A percentile compares a stretch with the other conserved stretches of the same genome.
Evolutionary conservation across 2,797 vertebrate genomes (phyloP).

Genomic region (Gadopsis bispinosus): DNA sequence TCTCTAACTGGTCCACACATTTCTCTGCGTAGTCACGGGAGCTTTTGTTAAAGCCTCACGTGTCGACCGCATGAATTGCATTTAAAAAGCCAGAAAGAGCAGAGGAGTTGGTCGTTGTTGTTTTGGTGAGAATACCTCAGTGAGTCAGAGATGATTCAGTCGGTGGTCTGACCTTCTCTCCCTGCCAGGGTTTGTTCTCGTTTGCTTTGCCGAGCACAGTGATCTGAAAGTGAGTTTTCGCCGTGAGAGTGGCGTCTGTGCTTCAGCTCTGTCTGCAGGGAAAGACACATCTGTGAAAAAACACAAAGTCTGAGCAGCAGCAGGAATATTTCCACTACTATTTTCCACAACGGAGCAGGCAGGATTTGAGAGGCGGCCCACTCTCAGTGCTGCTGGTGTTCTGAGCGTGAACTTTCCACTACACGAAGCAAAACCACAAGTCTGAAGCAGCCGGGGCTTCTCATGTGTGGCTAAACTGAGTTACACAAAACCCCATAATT

Average conservation of each 20-base stretch:
- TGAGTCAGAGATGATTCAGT: constrained; percentile 54
- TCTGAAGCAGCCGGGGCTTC: constrained; percentile 9
- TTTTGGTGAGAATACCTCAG: constrained; percentile 11
- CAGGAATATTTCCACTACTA: constrained; percentile 67
- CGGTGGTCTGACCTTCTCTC: constrained; percentile 32
- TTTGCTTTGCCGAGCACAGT: constrained; percentile 19
- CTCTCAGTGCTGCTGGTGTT: constrained; percentile 37
- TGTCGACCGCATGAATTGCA: background rate
- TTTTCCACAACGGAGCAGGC: constrained; percentile 51
- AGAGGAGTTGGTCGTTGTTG: background rate
- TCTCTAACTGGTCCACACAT: background rate
- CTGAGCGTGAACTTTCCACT: constrained; percentile 63
- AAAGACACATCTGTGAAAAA: constrained; percentile 37
- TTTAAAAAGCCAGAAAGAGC: background rate
- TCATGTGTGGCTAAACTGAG: constrained; percentile 44
- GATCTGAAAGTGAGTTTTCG: constrained; percentile 26
- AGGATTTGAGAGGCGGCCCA: constrained; percentile 53
- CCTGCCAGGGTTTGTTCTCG: constrained; percentile 11
- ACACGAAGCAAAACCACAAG: constrained; percentile 68
- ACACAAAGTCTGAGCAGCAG: constrained; percentile 49
- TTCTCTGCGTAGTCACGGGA: background rate
- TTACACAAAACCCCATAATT: constrained; percentile 44
- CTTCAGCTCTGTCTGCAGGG: background rate
- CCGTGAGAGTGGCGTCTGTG: background rate
- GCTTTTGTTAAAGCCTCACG: background rate